Evolutionary conservation across 2,113 vertebrate genomes (phyloP).

Genomic region (Tenrec ecaudatus): DNA sequence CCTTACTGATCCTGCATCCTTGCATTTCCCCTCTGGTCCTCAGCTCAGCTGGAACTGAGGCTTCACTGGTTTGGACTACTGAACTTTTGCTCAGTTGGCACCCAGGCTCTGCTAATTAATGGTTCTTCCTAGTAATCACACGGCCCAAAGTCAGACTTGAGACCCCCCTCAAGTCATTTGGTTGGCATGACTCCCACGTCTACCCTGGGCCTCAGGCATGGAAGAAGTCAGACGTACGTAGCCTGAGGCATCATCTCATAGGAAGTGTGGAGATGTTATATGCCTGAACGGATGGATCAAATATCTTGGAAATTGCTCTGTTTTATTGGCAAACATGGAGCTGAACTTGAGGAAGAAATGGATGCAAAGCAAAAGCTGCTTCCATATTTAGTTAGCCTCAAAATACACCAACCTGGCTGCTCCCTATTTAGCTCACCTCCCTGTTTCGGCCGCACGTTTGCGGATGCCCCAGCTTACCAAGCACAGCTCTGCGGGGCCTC

Average conservation of each 20-base stretch:
- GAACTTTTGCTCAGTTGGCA: constrained; percentile 6
- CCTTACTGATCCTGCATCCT: neutral
- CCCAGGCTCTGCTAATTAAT: neutral
- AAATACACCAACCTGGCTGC: constrained; percentile 34
- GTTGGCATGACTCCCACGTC: neutral
- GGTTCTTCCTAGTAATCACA: neutral
- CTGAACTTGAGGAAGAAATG: constrained; percentile 58
- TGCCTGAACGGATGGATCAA: neutral
- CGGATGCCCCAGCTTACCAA: constrained; percentile 66
- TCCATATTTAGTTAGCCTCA: constrained; percentile 69
- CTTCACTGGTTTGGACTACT: constrained; percentile 23
- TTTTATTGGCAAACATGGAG: constrained; percentile 44
- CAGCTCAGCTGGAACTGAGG: neutral
- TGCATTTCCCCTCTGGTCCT: neutral
- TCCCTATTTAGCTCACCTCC: constrained; percentile 62
- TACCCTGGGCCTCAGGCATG: neutral
- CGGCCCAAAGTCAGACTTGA: neutral
- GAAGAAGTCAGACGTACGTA: neutral
- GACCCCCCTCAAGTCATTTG: neutral
- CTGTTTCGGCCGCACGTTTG: constrained; percentile 69
- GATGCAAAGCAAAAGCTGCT: constrained; percentile 49
- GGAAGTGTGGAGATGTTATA: neutral
- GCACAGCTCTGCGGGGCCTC: constrained; percentile 52
- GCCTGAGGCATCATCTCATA: neutral
- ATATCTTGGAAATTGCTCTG: neutral